phyloP scores from a whole-genome alignment of 2,888 invertebrate species.

The Glyphotaelius pellucidus region DNA sequence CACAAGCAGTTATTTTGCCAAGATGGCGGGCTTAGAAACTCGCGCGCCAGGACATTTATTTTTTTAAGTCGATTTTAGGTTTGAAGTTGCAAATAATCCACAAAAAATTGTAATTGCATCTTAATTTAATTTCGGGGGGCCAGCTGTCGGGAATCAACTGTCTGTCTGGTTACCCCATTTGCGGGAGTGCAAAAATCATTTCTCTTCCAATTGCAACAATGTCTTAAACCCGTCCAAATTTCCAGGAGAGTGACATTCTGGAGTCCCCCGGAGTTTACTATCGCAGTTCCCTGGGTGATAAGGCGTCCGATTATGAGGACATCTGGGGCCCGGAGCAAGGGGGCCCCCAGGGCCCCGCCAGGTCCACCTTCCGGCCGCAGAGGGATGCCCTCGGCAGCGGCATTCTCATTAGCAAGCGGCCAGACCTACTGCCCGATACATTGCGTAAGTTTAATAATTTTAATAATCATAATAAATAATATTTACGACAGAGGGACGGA shows the following conservation, averaged over 20 bases:
- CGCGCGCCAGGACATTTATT: too few relatives aligned
- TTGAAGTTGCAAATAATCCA: too few relatives aligned
- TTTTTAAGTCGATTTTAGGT: too few relatives aligned
- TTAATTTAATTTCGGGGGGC: too few relatives aligned
- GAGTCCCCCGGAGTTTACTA: slow-evolving; percentile 91
- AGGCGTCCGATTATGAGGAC: slow-evolving; percentile 96
- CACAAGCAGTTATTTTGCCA: too few relatives aligned
- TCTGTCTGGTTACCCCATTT: not conserved
- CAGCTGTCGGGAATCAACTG: too few relatives aligned
- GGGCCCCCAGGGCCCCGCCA: slow-evolving; percentile 42
- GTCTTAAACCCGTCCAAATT: slow-evolving; percentile 64
- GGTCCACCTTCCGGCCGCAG: slow-evolving; percentile 75
- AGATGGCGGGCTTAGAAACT: too few relatives aligned
- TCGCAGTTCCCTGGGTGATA: slow-evolving; percentile 91
- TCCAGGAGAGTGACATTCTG: slow-evolving; percentile 87
- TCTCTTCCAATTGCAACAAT: not conserved
- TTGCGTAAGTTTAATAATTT: slow-evolving; percentile 72
- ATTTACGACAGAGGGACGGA: too few relatives aligned
- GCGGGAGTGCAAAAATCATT: not conserved
- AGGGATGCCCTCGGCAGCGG: slow-evolving; percentile 74
- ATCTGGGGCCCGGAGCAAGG: slow-evolving; percentile 86
- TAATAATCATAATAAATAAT: too few relatives aligned
- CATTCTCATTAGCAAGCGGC: slow-evolving; percentile 77
- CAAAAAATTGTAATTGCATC: too few relatives aligned
- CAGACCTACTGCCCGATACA: slow-evolving; percentile 81